phyloP scores from a whole-genome alignment of 2,888 invertebrate species.

The Brenthis ino region DNA sequence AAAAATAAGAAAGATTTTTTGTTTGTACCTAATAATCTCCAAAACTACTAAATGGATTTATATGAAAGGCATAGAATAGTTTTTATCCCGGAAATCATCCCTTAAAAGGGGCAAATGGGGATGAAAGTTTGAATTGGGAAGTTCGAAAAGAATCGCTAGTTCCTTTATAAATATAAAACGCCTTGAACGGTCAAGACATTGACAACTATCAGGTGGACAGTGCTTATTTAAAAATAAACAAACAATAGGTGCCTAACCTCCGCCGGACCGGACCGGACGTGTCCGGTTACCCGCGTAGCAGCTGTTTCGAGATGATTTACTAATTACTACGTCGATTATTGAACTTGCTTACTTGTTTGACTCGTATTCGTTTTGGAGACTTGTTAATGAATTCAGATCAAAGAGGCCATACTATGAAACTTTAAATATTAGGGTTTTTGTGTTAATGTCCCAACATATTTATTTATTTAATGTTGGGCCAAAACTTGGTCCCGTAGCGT shows the following conservation, averaged over 20 bases:
- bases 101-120: no score
- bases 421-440: no score
- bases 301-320: conserved; percentile 23
- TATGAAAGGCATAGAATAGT: no score
- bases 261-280: conserved; percentile 46
- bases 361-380: neutral
- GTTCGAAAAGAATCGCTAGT: no score
- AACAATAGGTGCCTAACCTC: conserved; percentile 19
- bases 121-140: no score
- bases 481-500: neutral
- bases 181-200: neutral
- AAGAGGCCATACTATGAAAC: no score
- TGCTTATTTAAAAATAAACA: conserved; percentile 1
- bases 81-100: no score
- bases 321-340: conserved; percentile 11
- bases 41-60: no score
- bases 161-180: neutral
- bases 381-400: neutral
- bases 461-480: no score
- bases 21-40: no score
- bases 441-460: no score
- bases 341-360: neutral
- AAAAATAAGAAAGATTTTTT: no score
- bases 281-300: conserved; percentile 43
- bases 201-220: conserved; percentile 6